Conservation (phyloP, 2,888 invertebrate genomes). For the Colletes collaris region DNA sequence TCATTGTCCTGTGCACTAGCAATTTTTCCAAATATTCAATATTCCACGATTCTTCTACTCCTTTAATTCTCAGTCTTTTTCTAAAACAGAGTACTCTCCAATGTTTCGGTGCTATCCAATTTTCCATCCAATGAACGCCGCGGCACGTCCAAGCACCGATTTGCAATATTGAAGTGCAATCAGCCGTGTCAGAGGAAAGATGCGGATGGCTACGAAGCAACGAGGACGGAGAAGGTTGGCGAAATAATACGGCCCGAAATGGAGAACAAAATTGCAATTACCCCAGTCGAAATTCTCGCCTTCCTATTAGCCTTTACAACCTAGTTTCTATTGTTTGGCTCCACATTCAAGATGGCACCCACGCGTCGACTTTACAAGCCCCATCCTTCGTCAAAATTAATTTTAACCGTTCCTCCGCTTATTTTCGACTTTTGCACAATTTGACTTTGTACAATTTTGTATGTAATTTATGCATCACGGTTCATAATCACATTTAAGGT, state of each 20-base stretch:
- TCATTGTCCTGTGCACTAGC: not conserved
- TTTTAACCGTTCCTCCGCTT: too few species aligned
- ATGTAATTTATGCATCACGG: too few species aligned
- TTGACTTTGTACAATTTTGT: too few species aligned
- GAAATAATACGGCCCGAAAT: conserved; percentile 45
- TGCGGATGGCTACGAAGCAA: conserved; percentile 18
- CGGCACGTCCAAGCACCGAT: conserved; percentile 11
- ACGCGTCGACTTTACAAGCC: too few species aligned
- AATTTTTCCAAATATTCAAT: not conserved
- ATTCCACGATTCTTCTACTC: not conserved
- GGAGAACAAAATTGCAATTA: conserved; percentile 77
- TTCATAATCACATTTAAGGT: too few species aligned
- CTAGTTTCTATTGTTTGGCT: too few species aligned
- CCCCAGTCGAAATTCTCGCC: too few species aligned
- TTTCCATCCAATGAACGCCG: conserved; percentile 1
- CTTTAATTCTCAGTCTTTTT: conserved; percentile 12
- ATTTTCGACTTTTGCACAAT: too few species aligned
- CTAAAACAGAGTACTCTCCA: conserved; percentile 1
- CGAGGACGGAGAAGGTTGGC: conserved; percentile 12
- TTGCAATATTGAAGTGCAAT: conserved; percentile 31
- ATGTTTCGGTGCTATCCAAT: conserved; percentile 14
- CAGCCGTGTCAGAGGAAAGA: conserved; percentile 16
- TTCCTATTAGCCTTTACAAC: too few species aligned
- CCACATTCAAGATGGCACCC: too few species aligned
- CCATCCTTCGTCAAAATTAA: too few species aligned